Conservation (phyloP, 2,888 invertebrate genomes). For the Liopterus haemorrhoidalis region DNA sequence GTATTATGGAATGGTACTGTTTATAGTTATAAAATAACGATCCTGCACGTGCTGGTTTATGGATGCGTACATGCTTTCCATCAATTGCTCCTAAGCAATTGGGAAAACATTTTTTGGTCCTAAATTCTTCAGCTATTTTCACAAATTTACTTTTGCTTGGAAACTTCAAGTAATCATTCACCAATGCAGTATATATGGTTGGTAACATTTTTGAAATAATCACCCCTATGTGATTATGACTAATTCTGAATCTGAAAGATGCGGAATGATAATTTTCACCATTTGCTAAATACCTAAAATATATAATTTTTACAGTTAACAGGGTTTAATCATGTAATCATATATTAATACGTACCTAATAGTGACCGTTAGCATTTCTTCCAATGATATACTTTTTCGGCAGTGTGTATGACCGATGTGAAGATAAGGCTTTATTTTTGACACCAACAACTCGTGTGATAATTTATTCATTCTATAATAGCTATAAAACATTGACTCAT, state of each 20-base stretch:
- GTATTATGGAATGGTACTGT: conserved; percentile 6
- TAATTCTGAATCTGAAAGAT: conserved; percentile 11
- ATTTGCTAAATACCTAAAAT: conserved; percentile 7
- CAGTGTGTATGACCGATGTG: too few species aligned
- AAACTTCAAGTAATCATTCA: conserved; percentile 1
- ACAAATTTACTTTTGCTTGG: conserved; percentile 1
- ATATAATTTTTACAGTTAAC: too few species aligned
- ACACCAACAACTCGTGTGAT: too few species aligned
- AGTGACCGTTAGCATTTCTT: too few species aligned
- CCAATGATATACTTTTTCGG: too few species aligned
- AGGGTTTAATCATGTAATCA: too few species aligned
- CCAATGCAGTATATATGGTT: conserved; percentile 3
- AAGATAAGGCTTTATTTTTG: too few species aligned
- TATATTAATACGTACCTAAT: too few species aligned
- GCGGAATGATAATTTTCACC: conserved; percentile 8
- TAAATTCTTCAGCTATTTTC: conserved; percentile 5
- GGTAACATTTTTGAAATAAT: conserved; percentile 6
- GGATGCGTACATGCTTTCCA: conserved; percentile 9
- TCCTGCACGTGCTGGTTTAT: conserved; percentile 7
- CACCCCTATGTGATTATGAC: conserved; percentile 9
- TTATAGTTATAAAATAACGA: conserved; percentile 10
- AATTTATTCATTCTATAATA: too few species aligned
- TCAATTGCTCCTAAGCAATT: conserved; percentile 12
- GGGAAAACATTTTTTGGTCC: conserved; percentile 9
- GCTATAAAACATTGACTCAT: too few species aligned